Evolutionary conservation across 2,113 vertebrate genomes (phyloP), one percentile per base, ranked within the genome.

Genomic region (Pterophyllum scalare): DNA sequence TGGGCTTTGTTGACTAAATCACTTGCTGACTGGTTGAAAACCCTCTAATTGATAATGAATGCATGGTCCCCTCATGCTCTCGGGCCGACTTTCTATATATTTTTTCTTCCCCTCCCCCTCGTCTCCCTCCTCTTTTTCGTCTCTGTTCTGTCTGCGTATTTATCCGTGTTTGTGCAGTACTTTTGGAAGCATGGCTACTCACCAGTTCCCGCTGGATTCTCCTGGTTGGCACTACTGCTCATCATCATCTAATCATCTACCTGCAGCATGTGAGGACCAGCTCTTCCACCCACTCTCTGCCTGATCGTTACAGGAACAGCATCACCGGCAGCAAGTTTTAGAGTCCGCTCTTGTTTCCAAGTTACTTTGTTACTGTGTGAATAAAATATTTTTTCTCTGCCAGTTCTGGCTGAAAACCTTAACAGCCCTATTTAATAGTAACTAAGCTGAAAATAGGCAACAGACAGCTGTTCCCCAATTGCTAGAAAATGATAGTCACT

Each of bases 401-500:
- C 28, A 20, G 15, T 28, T 35, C 19, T 14, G 67, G 67, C 67
- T 72, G 46, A 54, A 72, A 54, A 54, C 46, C 67, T 31, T 72
- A 72, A 54, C 57, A 60, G 9, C 22, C 14, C 38, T 52, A 10
- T 60, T 74, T 74, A 52, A 49, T 33, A 80, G 79, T 60, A 74
- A 74, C 40, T 59, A 59, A 70, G 38, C 19, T 17, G 40, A 46
- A 80, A 22, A 49, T 59, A n/a, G 67, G 26, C 46, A 72, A 72
- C 67, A 72, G 19, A 54, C 67, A 72, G 54, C 67, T 72, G 67
- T 72, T 54, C 67, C 20, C 57, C 65, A 38, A n/a, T 52, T 49
- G 40, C 65, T 38, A 54, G 67, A 75, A 74, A 72, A 72, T 52
- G 67, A 72, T 81, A 31, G 61, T 70, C 52, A n/a, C 56, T 57